Conservation (phyloP, 2,888 invertebrate genomes). For the Hydrotaea diabolus region DNA sequence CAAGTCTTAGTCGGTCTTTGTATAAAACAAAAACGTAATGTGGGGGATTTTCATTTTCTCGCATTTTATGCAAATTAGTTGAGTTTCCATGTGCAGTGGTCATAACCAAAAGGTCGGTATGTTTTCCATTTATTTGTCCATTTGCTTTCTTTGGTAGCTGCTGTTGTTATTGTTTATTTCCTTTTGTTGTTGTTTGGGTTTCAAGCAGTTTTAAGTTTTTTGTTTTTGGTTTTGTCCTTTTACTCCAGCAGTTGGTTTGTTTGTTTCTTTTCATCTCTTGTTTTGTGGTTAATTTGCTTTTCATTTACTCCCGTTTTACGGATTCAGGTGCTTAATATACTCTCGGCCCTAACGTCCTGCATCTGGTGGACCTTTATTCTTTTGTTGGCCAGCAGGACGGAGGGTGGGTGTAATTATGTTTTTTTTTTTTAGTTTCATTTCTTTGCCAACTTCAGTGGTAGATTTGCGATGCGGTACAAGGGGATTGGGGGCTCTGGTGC, state of each 20-base stretch:
- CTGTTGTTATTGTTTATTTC: slow-evolving; percentile 7
- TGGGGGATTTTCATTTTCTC: neutral
- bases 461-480: neutral
- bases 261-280: slow-evolving; percentile 29
- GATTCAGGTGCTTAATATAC: slow-evolving; percentile 43
- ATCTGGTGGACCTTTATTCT: neutral
- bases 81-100: slow-evolving; percentile 49
- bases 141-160: neutral
- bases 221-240: slow-evolving; percentile 29
- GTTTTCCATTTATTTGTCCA: neutral
- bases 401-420: neutral
- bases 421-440: neutral
- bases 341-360: neutral
- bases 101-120: slow-evolving; percentile 4
- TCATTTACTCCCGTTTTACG: slow-evolving; percentile 43
- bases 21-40: neutral
- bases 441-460: neutral
- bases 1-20: neutral
- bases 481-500: too few relatives aligned
- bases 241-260: slow-evolving; percentile 14
- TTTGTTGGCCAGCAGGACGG: neutral
- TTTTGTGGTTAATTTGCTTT: slow-evolving; percentile 54
- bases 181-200: slow-evolving; percentile 5
- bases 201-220: slow-evolving; percentile 15
- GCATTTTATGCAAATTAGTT: slow-evolving; percentile 61